Evolutionary conservation across 2,113 vertebrate species (phyloP), one percentile per base, ranked within the genome.

Genomic region (Eurystomus gularis): DNA sequence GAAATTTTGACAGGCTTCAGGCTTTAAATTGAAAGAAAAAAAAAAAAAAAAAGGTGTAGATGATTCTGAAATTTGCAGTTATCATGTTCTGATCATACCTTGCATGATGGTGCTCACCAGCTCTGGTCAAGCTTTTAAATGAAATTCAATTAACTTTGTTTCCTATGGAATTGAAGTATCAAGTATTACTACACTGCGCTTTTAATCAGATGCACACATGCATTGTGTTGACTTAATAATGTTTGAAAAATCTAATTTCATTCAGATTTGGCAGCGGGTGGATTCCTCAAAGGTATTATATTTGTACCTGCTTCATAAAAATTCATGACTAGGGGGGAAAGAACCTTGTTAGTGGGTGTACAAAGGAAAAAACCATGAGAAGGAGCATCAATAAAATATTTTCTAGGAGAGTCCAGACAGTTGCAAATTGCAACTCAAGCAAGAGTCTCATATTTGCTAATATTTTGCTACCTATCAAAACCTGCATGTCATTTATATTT

Each of bases 171-270:
- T 80, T 52, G 13, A 55, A 31, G 10, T 46, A 29, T n/a, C 44
- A 23, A 3, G 24, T 52, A 44, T 54, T 79, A 57, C 65, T 69
- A 28, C 0, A 1, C 46, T 69, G 10, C 0, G 3, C 1, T 1
- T 62, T 64, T 79, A 71, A 60, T 52, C 60, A 11, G 65, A 42
- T 58, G 28, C 15, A 25, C 11, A 7, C 33, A 19, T 52, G 65
- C 39, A 35, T 33, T 88, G 14, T 40, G 13, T 55, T 75, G 52
- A 66, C 31, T 48, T 29, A 8, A 33, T 58, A 64, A 33, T 0
- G 0, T 79, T 82, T 21, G 5, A 87, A 91, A 83, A 29, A 13
- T 25, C 4, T 37, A 9, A 61, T 66, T 70, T 61, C 33, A 31
- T 90, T 88, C 33, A 35, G 11, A 14, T 75, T 76, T 65, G 33